These are phyloP conservation scores for Sphaerophoria rueppellii DNA, from an alignment of 2,888 invertebrate species.

Conservation along the genomic window DNA sequence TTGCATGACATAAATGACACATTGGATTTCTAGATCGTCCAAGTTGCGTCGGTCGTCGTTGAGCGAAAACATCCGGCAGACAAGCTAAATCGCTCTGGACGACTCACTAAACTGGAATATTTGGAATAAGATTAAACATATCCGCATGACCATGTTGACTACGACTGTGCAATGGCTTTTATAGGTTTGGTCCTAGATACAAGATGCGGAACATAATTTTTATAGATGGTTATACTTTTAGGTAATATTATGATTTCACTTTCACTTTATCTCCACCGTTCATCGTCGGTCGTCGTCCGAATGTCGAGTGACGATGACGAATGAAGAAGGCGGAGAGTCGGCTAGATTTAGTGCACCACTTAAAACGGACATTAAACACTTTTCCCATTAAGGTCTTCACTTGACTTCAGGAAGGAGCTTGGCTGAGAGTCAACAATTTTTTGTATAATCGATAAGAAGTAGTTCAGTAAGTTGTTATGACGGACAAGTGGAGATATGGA, in stretches of 20 bases:
- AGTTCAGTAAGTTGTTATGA: conserved; percentile 61
- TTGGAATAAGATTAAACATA: conserved; percentile 16
- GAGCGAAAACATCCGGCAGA: conserved; percentile 17
- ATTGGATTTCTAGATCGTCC: conserved; percentile 19
- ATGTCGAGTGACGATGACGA: not conserved
- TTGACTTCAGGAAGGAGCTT: conserved; percentile 36
- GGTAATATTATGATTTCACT: conserved; percentile 31
- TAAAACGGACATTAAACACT: conserved; percentile 26
- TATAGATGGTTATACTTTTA: conserved; percentile 23
- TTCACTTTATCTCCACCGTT: conserved; percentile 35
- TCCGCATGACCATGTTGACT: conserved; percentile 30
- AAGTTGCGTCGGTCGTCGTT: not conserved
- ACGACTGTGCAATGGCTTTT: not conserved
- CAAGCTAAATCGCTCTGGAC: not conserved
- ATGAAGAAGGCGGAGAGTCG: conserved; percentile 3
- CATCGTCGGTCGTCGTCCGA: too few species aligned
- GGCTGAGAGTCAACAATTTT: conserved; percentile 3
- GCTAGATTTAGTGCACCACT: conserved; percentile 18
- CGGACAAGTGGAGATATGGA: conserved; percentile 8
- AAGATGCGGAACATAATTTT: conserved; percentile 23
- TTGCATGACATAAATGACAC: conserved; percentile 36
- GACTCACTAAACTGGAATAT: conserved; percentile 25
- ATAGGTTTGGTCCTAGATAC: conserved; percentile 54
- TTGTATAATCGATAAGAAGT: conserved; percentile 24
- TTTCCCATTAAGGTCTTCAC: conserved; percentile 8